Evolutionary conservation across 2,797 vertebrate genomes (phyloP).

Genomic region (Crenuchus spilurus): DNA sequence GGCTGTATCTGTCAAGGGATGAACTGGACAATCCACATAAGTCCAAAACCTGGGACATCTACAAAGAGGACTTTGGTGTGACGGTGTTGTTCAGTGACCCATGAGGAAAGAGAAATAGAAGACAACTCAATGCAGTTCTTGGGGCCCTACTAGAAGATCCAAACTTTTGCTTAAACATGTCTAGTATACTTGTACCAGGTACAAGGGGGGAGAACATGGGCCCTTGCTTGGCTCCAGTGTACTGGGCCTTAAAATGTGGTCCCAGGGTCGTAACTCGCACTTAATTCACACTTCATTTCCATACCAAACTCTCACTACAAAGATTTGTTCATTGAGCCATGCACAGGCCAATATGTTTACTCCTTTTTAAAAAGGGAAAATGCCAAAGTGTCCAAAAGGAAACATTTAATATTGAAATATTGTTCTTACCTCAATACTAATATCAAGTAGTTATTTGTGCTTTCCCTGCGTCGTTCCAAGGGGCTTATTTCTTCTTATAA

Average conservation of each 20-base stretch:
- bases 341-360: background rate
- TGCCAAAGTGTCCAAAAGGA: background rate
- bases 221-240: background rate
- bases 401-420: no score
- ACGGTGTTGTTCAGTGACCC: slow-evolving; percentile 83
- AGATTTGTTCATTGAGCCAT: background rate
- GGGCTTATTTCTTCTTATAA: no score
- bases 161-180: background rate
- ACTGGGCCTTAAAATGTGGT: background rate
- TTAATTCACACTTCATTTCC: background rate
- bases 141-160: background rate
- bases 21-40: slow-evolving; percentile 96
- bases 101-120: slow-evolving; percentile 34
- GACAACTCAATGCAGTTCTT: background rate
- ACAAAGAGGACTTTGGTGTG: slow-evolving; percentile 87
- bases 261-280: background rate
- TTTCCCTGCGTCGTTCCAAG: no score
- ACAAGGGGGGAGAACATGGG: no score
- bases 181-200: background rate
- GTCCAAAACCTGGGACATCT: slow-evolving; percentile 88
- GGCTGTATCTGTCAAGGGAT: slow-evolving; percentile 87
- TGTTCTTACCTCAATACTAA: no score
- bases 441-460: no score
- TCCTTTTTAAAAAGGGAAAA: background rate
- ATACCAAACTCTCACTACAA: background rate